A percentile compares a stretch with the other conserved stretches of the same genome.
Conservation (phyloP, 1,140 invertebrate genomes). For the Drosophila leontia region DNA sequence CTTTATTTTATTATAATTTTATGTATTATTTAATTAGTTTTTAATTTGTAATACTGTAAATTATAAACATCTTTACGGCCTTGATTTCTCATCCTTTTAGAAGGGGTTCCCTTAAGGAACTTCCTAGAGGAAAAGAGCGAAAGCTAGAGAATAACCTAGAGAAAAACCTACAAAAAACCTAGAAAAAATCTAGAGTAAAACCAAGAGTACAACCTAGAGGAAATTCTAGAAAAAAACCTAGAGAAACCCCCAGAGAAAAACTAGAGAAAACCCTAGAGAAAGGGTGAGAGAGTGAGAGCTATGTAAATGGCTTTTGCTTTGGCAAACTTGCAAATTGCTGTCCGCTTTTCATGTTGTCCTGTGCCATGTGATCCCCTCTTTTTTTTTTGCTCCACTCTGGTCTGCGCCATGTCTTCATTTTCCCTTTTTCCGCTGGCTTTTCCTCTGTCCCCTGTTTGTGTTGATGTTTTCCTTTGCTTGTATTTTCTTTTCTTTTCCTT, state of each 20-base stretch:
- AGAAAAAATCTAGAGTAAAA: background rate
- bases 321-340: conserved; percentile 68
- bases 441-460: conserved; percentile 5
- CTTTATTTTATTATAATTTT: background rate
- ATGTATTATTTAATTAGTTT: no score
- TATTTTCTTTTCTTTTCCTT: conserved; percentile 1
- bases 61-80: background rate
- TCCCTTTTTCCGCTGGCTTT: conserved; percentile 2
- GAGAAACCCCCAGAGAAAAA: background rate
- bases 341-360: conserved; percentile 70
- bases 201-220: no score
- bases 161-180: background rate
- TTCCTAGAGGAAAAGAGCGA: background rate
- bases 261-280: background rate
- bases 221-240: background rate
- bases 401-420: conserved; percentile 31
- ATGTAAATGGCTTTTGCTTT: conserved; percentile 35
- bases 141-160: background rate
- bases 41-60: background rate
- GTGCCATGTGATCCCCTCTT: conserved; percentile 36
- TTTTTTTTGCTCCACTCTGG: background rate
- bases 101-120: background rate
- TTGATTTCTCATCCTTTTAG: conserved; percentile 1
- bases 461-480: conserved; percentile 52
- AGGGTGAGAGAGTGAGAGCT: background rate